Evolutionary conservation across 1,140 invertebrate genomes (phyloP), one percentile per base, ranked within the genome.

Genomic region (Bombus polaris): DNA sequence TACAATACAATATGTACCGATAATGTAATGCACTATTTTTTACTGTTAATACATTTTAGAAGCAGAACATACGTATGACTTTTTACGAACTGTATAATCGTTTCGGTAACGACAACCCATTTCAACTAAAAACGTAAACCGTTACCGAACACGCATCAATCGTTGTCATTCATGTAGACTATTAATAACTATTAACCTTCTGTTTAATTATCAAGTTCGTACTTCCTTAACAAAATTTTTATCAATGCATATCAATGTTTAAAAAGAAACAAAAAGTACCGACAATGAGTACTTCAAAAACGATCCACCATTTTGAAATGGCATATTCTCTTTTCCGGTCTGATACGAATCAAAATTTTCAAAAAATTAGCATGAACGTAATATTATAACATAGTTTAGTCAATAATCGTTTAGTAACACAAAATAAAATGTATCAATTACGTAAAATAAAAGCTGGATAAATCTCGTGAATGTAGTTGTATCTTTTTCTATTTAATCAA

Each of bases 191-290:
- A 57, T 15, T 5, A 57, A 42, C n/a, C 15, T 37, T 35, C 28
- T 22, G 2, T 32, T 9, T 37, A 75, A 37, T 53, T 22, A 42
- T 70, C 3, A 37, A 37, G 0, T 70, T 32, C 5, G 0, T 13
- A 39, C 62, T 77, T 57, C 25, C 22, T 70, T 70, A 70, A 35
- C 12, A n/a, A 42, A 44, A 70, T 53, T 28, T 70, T 10, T 53
- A 70, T 78, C 72, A 70, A 78, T 53, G 65, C 25, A 28, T 42
- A 77, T 12, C 44, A 42, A 37, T 44, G 53, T 70, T 83, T 57
- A 68, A 83, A 83, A 70, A 12, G 75, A 70, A 83, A 83, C 35
- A 78, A 76, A 83, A 83, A 68, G 25, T n/a, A 66, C n/a, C 12
- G 18, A 82, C 42, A 77, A 35, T 78, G 35, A n/a, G n/a, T 13